Conservation (phyloP, 1,140 invertebrate genomes). For the Drosophila willistoni region DNA sequence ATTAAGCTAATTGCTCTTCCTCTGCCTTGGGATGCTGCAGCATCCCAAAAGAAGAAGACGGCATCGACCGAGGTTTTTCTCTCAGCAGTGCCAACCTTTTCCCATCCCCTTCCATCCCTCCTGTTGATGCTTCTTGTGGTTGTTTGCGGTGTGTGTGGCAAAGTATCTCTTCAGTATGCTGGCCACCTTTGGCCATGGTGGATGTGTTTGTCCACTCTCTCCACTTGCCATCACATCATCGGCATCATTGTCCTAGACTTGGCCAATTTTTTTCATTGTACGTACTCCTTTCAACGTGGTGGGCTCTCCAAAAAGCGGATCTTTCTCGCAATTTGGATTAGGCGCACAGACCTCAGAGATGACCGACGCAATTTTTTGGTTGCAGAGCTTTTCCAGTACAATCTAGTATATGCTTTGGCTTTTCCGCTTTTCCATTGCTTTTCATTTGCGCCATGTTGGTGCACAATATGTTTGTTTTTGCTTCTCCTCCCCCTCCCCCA, state of each 20-base stretch:
- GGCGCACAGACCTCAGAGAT: constrained; percentile 56
- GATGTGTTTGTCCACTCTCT: constrained; percentile 22
- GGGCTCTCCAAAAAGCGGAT: constrained; percentile 78
- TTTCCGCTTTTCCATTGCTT: constrained; percentile 22
- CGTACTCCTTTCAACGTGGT: constrained; percentile 42
- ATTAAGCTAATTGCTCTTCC: constrained; percentile 74
- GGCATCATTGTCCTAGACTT: neutral
- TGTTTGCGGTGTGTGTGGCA: constrained; percentile 19
- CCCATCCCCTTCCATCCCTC: too few relatives aligned
- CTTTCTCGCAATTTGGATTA: constrained; percentile 81
- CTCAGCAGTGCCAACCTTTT: constrained; percentile 18
- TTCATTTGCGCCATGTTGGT: constrained; percentile 25
- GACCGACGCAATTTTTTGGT: neutral
- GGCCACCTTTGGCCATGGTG: constrained; percentile 41
- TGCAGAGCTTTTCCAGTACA: constrained; percentile 58
- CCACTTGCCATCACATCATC: neutral
- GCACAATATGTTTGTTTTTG: constrained; percentile 19
- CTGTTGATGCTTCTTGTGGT: constrained; percentile 28
- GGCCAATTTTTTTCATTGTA: constrained; percentile 34
- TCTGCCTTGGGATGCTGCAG: constrained; percentile 32
- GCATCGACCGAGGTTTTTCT: constrained; percentile 23
- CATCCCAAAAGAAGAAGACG: constrained; percentile 36
- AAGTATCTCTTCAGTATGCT: constrained; percentile 36
- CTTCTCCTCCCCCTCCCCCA: neutral
- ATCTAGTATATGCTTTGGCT: constrained; percentile 13